A percentile compares a stretch with the other conserved stretches of the same genome.
Conservation (phyloP, 2,113 vertebrate genomes). For the Bos javanicus region DNA sequence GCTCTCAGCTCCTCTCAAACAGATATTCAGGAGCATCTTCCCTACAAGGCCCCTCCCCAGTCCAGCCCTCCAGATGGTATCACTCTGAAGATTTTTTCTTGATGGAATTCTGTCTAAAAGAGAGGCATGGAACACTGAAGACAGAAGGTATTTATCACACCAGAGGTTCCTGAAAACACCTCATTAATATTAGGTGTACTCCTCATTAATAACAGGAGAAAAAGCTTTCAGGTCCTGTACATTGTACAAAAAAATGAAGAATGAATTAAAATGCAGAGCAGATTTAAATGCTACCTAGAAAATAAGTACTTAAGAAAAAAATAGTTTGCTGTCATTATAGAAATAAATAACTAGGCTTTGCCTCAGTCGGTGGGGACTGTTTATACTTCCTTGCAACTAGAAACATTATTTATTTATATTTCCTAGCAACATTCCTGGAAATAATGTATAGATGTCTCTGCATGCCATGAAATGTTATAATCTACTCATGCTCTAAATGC, state of each 20-base stretch:
- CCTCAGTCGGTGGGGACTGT: background rate
- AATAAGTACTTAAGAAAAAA: conserved; percentile 44
- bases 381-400: conserved; percentile 24
- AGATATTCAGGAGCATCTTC: background rate
- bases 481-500: conserved; percentile 12
- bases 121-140: background rate
- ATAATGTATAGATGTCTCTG: background rate
- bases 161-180: background rate
- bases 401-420: conserved; percentile 39
- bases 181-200: background rate
- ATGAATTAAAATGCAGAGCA: conserved; percentile 27
- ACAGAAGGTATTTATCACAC: background rate
- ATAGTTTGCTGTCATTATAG: conserved; percentile 4
- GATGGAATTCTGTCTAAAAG: background rate
- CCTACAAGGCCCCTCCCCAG: no score
- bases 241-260: background rate
- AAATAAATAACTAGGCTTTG: conserved; percentile 33
- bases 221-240: background rate
- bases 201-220: background rate
- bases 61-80: background rate
- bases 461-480: conserved; percentile 10
- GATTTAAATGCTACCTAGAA: conserved; percentile 32
- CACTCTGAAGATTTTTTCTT: background rate
- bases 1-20: background rate
- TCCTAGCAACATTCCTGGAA: conserved; percentile 22